A percentile compares a stretch with the other conserved stretches of the same genome.
Evolutionary conservation across 1,140 invertebrate genomes (phyloP).

Genomic region (Brachionus rotundiformis): DNA sequence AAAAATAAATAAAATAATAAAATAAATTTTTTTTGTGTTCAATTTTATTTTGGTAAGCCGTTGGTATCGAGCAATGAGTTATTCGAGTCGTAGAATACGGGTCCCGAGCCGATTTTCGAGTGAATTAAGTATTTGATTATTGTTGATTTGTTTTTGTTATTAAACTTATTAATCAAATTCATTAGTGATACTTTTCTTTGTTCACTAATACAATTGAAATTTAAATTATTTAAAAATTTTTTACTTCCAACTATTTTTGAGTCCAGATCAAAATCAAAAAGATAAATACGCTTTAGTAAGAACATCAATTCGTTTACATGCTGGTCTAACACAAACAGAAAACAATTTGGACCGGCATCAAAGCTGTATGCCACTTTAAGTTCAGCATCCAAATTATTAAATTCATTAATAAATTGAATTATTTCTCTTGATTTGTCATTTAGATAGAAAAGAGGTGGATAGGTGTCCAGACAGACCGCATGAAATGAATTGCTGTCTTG

Average conservation of each 20-base stretch:
- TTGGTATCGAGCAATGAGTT: not conserved
- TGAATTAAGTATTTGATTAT: constrained; percentile 46
- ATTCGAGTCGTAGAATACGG: not conserved
- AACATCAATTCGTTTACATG: not conserved
- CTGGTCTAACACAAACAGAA: constrained; percentile 68
- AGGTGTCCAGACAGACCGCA: constrained; percentile 88
- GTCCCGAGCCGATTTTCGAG: constrained; percentile 34
- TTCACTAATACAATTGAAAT: not conserved
- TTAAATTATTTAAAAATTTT: not conserved
- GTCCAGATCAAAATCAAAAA: not conserved
- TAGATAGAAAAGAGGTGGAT: constrained; percentile 88
- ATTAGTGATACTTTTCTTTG: not conserved
- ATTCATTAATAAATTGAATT: constrained; percentile 77
- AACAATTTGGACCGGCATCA: constrained; percentile 95
- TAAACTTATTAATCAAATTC: not conserved
- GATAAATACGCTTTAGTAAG: not conserved
- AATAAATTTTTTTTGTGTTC: not conserved
- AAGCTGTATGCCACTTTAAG: constrained; percentile 84
- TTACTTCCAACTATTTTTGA: not conserved
- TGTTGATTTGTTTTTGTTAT: not conserved
- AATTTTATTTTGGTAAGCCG: not conserved
- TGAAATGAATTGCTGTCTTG: constrained; percentile 95
- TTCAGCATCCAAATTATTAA: constrained; percentile 69
- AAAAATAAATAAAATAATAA: too few relatives aligned
- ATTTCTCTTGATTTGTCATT: constrained; percentile 81